Percentiles rank a stretch among this genome's conserved stretches.
Evolutionary conservation across 35 echinoderm and acorn worm genomes (phyloP).

Genomic region (Amphiura filiformis): DNA sequence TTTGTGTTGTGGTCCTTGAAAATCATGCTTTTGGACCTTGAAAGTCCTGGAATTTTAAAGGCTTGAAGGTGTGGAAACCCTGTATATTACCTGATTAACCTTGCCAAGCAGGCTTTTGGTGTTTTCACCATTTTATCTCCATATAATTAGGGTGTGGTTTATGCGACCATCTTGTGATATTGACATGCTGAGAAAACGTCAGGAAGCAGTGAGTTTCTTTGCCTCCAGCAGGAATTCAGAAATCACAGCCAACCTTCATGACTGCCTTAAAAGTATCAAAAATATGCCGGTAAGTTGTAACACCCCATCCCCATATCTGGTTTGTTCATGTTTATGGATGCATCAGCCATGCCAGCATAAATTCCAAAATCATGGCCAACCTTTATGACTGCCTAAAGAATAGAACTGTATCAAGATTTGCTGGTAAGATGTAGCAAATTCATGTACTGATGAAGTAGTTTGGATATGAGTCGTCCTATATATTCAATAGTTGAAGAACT

Average conservation of each 20-base stretch:
- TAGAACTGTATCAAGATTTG: too few species aligned
- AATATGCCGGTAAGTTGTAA: conserved; percentile 86
- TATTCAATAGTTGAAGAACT: too few species aligned
- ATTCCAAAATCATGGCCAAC: not conserved
- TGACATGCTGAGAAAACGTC: conserved; percentile 50
- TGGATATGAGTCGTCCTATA: too few species aligned
- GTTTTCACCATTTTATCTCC: too few species aligned
- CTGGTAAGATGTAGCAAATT: too few species aligned
- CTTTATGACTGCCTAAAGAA: not conserved
- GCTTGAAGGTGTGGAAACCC: too few species aligned
- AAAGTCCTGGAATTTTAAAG: too few species aligned
- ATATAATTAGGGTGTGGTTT: conserved; percentile 96
- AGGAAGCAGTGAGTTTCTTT: conserved; percentile 83
- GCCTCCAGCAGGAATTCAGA: conserved; percentile 74
- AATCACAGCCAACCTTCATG: conserved; percentile 62
- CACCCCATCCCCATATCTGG: not conserved
- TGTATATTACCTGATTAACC: too few species aligned
- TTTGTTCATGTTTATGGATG: not conserved
- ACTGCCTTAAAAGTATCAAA: conserved; percentile 81
- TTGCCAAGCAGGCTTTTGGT: too few species aligned
- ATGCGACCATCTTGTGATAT: conserved; percentile 81
- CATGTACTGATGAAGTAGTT: too few species aligned
- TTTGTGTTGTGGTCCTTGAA: too few species aligned
- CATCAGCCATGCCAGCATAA: not conserved
- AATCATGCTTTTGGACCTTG: too few species aligned